Conservation (phyloP, 2,797 vertebrate genomes). For the Anolis apletophallus region DNA sequence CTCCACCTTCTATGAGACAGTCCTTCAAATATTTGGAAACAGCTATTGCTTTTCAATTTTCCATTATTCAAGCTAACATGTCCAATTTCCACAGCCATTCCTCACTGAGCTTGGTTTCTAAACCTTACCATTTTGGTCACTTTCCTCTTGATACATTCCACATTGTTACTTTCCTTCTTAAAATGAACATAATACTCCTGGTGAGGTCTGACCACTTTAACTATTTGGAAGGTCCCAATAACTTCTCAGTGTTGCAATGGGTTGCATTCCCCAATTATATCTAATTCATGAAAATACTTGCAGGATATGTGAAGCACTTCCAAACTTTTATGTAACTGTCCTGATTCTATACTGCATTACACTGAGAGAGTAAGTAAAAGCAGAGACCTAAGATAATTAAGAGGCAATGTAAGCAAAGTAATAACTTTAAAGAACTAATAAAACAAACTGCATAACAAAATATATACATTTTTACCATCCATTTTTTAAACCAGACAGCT, state of each 20-base stretch:
- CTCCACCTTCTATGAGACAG: too few relatives aligned
- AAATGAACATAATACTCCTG: background rate
- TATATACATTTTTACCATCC: slow-evolving; percentile 86
- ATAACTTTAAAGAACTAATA: background rate
- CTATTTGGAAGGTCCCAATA: background rate
- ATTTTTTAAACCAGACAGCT: slow-evolving; percentile 96
- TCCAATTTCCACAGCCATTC: background rate
- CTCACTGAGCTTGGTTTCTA: background rate
- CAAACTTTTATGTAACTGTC: background rate
- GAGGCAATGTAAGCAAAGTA: background rate
- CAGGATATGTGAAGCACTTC: background rate
- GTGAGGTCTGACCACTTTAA: background rate
- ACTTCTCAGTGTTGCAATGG: background rate
- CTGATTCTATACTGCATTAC: background rate
- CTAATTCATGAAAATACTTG: background rate
- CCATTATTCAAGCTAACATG: background rate
- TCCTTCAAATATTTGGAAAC: background rate
- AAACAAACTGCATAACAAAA: background rate
- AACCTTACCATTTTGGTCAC: background rate
- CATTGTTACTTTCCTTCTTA: background rate
- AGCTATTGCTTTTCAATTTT: background rate
- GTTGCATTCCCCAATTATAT: background rate
- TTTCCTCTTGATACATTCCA: background rate
- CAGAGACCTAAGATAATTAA: background rate
- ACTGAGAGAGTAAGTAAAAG: background rate